Percentiles rank a stretch among this genome's conserved stretches.
Evolutionary conservation across 2,113 vertebrate species (phyloP).

Genomic region (Epinephelus fuscoguttatus): DNA sequence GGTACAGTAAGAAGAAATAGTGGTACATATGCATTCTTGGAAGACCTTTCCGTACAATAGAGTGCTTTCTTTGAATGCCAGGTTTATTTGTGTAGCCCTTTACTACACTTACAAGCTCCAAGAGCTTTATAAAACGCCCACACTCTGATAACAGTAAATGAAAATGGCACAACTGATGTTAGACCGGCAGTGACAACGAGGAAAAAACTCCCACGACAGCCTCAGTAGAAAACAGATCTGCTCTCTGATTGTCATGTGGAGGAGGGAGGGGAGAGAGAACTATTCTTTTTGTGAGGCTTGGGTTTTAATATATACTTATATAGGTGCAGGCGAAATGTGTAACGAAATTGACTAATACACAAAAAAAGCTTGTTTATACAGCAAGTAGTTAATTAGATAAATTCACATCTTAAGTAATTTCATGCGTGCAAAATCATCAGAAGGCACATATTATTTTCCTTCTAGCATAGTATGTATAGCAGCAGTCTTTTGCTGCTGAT

Average conservation of each 20-base stretch:
- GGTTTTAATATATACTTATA: neutral
- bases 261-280: neutral
- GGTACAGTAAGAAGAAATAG: neutral
- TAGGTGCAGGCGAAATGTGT: neutral
- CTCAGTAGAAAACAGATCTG: conserved; percentile 6
- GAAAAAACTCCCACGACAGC: conserved; percentile 18
- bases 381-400: neutral
- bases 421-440: neutral
- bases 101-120: conserved; percentile 26
- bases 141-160: conserved; percentile 46
- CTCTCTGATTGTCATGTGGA: conserved; percentile 4
- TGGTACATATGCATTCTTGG: neutral
- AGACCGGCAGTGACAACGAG: conserved; percentile 24
- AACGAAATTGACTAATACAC: neutral
- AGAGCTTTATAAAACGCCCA: conserved; percentile 36
- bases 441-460: neutral
- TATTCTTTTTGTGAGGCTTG: neutral
- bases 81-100: conserved; percentile 2
- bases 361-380: neutral
- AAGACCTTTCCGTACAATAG: neutral
- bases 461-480: neutral
- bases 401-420: neutral
- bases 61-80: conserved; percentile 6
- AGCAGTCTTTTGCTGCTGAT: conserved; percentile 16
- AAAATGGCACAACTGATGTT: conserved; percentile 42